These are phyloP conservation scores for Drosophila sordidula DNA, from an alignment of 2,888 invertebrate genomes.

Conservation along the genomic window DNA sequence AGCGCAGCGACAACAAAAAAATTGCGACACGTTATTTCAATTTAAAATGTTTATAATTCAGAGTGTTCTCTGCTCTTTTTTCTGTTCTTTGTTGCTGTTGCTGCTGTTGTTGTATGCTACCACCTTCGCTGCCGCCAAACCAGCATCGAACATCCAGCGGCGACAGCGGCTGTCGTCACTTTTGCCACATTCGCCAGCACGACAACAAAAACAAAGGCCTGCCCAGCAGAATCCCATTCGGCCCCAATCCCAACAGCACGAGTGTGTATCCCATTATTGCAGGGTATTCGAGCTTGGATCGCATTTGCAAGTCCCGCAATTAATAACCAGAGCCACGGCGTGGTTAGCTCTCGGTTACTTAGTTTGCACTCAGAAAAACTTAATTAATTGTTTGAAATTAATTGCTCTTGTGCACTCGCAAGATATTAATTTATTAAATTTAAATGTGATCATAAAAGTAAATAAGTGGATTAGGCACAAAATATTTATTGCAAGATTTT, in stretches of 20 bases:
- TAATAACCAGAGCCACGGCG: slow-evolving; percentile 8
- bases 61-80: slow-evolving; percentile 59
- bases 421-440: too few relatives aligned
- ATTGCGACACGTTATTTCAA: slow-evolving; percentile 83
- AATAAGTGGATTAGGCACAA: too few relatives aligned
- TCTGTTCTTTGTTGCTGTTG: slow-evolving; percentile 3
- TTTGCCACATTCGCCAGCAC: slow-evolving; percentile 43
- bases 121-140: slow-evolving; percentile 44
- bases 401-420: too few relatives aligned
- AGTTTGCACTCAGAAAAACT: too few relatives aligned
- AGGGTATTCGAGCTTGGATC: slow-evolving; percentile 1
- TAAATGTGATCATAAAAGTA: too few relatives aligned
- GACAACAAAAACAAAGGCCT: slow-evolving; percentile 33
- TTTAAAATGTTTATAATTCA: slow-evolving; percentile 81
- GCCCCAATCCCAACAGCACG: slow-evolving; percentile 7
- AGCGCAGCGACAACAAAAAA: slow-evolving; percentile 70
- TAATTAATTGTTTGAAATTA: too few relatives aligned
- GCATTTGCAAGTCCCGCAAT: slow-evolving; percentile 7
- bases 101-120: slow-evolving; percentile 22
- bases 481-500: too few relatives aligned
- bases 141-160: slow-evolving; percentile 35
- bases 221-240: slow-evolving; percentile 25
- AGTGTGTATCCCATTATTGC: slow-evolving; percentile 19
- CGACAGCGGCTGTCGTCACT: slow-evolving; percentile 55
- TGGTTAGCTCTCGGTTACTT: too few relatives aligned